phyloP scores from a whole-genome alignment of 1,140 invertebrate genomes.

The Euura lappo region DNA sequence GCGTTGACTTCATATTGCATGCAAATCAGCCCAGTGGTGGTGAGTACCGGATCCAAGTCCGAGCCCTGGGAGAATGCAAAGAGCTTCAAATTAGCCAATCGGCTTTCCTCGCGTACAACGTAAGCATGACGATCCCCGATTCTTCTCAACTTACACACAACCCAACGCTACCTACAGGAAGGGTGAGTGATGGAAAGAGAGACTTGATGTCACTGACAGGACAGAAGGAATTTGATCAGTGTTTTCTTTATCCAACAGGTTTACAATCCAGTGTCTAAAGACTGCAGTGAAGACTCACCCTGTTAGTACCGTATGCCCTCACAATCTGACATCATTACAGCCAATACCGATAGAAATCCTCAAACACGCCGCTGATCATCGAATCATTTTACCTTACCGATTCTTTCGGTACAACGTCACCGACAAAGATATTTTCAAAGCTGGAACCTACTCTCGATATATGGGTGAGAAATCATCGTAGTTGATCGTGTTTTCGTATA shows the following conservation, averaged over 20 bases:
- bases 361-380: slow-evolving; percentile 73
- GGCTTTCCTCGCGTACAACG: slow-evolving; percentile 56
- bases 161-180: slow-evolving; percentile 8
- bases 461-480: not conserved
- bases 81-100: slow-evolving; percentile 51
- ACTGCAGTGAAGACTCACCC: slow-evolving; percentile 70
- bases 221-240: slow-evolving; percentile 19
- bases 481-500: not conserved
- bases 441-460: slow-evolving; percentile 11
- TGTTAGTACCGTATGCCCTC: slow-evolving; percentile 75
- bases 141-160: slow-evolving; percentile 15
- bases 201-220: not conserved
- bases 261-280: slow-evolving; percentile 73
- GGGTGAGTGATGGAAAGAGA: slow-evolving; percentile 26
- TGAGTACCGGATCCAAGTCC: slow-evolving; percentile 59
- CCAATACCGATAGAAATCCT: slow-evolving; percentile 71
- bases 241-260: slow-evolving; percentile 16
- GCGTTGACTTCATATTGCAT: slow-evolving; percentile 60
- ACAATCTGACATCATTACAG: slow-evolving; percentile 71
- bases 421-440: slow-evolving; percentile 14
- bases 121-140: slow-evolving; percentile 7
- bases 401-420: slow-evolving; percentile 67
- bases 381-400: slow-evolving; percentile 79
- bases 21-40: slow-evolving; percentile 43
- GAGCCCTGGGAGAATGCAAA: slow-evolving; percentile 53